Conservation (phyloP, 2,113 vertebrate genomes). For the Butastur rufipennis region DNA sequence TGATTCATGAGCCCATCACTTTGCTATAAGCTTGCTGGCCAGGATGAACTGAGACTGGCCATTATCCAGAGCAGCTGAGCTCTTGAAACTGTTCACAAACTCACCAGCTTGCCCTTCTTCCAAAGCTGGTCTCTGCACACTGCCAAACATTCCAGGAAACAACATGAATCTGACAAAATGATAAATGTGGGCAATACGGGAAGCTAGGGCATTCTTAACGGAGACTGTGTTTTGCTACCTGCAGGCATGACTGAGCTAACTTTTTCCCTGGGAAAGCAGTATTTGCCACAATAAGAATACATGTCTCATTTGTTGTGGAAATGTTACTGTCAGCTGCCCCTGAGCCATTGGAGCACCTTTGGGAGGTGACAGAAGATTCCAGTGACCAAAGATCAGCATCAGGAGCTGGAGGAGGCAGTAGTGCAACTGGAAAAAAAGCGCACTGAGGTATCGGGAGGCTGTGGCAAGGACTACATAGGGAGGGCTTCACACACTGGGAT, state of each 20-base stretch:
- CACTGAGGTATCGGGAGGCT: not conserved
- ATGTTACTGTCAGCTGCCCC: not conserved
- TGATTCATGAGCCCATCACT: not conserved
- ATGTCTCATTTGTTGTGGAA: not conserved
- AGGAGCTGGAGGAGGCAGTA: not conserved
- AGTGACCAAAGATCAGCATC: not conserved
- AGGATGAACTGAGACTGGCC: not conserved
- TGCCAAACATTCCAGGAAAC: not conserved
- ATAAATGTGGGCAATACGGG: accelerated
- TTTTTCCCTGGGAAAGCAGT: not conserved
- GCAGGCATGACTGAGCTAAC: not conserved
- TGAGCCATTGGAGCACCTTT: not conserved
- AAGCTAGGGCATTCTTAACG: not conserved
- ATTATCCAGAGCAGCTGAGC: not conserved
- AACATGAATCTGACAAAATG: accelerated
- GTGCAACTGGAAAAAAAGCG: not conserved
- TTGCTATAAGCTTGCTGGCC: not conserved
- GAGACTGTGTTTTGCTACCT: not conserved
- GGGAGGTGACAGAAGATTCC: not conserved
- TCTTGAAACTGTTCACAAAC: not conserved
- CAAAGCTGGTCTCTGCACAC: not conserved
- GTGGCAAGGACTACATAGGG: not conserved
- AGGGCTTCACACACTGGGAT: not conserved
- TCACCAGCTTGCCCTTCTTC: not conserved
- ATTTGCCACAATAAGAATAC: not conserved